A percentile compares a stretch with the other conserved stretches of the same genome.
phyloP scores from a whole-genome alignment of 53 echinoderm and acorn worm genomes.

The Luidia sarsii region DNA sequence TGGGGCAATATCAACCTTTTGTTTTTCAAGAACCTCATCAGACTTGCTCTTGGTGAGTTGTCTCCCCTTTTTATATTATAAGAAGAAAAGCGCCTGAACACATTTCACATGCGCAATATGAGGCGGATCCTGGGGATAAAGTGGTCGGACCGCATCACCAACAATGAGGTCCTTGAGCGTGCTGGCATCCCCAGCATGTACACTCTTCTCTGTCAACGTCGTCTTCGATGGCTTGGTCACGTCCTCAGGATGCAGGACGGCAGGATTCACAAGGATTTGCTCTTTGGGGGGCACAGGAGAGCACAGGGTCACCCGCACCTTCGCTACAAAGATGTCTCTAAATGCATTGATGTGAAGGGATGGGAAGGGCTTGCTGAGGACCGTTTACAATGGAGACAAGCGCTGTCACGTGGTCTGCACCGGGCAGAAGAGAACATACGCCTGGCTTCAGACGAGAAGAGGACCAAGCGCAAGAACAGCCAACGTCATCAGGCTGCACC shows the following conservation, averaged over 20 bases:
- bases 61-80: too few relatives aligned
- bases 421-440: neutral
- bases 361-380: neutral
- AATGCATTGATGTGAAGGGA: neutral
- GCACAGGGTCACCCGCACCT: neutral
- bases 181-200: neutral
- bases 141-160: neutral
- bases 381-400: neutral
- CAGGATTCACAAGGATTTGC: constrained; percentile 55
- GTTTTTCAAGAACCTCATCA: too few relatives aligned
- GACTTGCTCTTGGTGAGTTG: too few relatives aligned
- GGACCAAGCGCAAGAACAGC: neutral
- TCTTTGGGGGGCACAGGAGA: constrained; percentile 50
- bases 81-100: neutral
- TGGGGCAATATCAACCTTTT: too few relatives aligned
- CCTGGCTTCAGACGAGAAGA: neutral
- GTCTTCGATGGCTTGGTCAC: constrained; percentile 58
- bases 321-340: neutral
- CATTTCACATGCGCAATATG: constrained; percentile 1
- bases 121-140: neutral
- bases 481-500: too few relatives aligned
- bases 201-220: constrained; percentile 36
- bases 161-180: neutral
- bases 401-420: neutral
- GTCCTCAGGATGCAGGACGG: constrained; percentile 58